A percentile compares a stretch with the other conserved stretches of the same genome.
These are phyloP conservation scores for Salvelinus alpinus DNA, from an alignment of 2,113 vertebrate species.

Conservation along the genomic window DNA sequence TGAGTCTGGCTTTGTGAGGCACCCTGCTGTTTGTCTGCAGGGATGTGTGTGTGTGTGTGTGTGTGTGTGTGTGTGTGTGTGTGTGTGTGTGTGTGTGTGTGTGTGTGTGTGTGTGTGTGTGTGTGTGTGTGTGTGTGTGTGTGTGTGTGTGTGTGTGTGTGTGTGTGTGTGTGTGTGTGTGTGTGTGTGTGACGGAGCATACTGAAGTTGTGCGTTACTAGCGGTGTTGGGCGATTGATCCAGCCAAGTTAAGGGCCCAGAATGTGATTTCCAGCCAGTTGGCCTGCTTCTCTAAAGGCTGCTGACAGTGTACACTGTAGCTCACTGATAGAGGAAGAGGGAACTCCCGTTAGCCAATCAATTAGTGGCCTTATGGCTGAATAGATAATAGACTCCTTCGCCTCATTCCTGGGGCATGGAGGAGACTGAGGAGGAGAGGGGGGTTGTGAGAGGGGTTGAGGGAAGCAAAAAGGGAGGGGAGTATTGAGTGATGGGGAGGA, in stretches of 20 bases:
- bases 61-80: background rate
- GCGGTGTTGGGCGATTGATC: background rate
- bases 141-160: background rate
- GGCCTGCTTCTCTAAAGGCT: background rate
- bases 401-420: background rate
- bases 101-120: background rate
- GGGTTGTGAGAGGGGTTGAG: background rate
- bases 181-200: background rate
- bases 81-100: background rate
- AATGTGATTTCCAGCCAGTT: background rate
- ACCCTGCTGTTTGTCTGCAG: background rate
- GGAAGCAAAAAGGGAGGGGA: background rate
- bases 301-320: too few relatives aligned
- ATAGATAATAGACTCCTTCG: conserved; percentile 6
- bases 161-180: background rate
- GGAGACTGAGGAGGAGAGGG: background rate
- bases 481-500: background rate
- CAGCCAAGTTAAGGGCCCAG: background rate
- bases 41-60: background rate
- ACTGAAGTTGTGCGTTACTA: background rate
- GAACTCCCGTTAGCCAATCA: conserved; percentile 29
- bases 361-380: conserved; percentile 3
- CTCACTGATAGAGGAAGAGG: conserved; percentile 7
- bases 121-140: background rate
- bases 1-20: background rate